Evolutionary conservation across 1,140 invertebrate genomes (phyloP).

Genomic region (Homalodisca vitripennis): DNA sequence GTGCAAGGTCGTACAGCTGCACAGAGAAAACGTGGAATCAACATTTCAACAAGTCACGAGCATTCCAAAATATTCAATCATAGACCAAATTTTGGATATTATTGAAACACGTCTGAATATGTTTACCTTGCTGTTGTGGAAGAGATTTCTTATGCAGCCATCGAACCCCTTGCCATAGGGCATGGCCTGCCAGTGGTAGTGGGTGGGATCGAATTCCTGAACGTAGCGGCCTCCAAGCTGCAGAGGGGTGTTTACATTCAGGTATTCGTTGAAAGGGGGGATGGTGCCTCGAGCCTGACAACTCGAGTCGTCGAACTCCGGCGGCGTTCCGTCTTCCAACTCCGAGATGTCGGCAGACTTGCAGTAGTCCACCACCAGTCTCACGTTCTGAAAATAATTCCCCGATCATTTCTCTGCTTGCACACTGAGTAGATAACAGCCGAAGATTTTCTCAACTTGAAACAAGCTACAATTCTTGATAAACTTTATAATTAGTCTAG

Average conservation of each 20-base stretch:
- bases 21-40: slow-evolving; percentile 34
- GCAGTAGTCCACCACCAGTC: slow-evolving; percentile 91
- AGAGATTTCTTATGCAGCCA: slow-evolving; percentile 92
- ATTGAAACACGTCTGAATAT: not conserved
- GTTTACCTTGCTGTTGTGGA: slow-evolving; percentile 87
- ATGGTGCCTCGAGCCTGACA: slow-evolving; percentile 88
- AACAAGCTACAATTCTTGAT: not conserved
- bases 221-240: slow-evolving; percentile 87
- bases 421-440: not conserved
- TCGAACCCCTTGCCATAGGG: slow-evolving; percentile 87
- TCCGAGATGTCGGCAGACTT: slow-evolving; percentile 82
- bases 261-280: slow-evolving; percentile 93
- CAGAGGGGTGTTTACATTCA: slow-evolving; percentile 94
- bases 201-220: slow-evolving; percentile 79
- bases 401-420: not conserved
- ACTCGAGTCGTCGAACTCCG: slow-evolving; percentile 80
- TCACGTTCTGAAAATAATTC: slow-evolving; percentile 59
- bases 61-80: no score
- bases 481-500: not conserved
- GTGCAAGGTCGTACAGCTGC: slow-evolving; percentile 84
- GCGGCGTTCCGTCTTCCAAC: slow-evolving; percentile 82
- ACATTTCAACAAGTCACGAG: not conserved
- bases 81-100: not conserved
- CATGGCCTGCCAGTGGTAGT: slow-evolving; percentile 84
- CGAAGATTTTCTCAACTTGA: no score